Evolutionary conservation across 2,888 invertebrate species (phyloP), one percentile per base, ranked within the genome.

Genomic region (Acrobasis suavella): DNA sequence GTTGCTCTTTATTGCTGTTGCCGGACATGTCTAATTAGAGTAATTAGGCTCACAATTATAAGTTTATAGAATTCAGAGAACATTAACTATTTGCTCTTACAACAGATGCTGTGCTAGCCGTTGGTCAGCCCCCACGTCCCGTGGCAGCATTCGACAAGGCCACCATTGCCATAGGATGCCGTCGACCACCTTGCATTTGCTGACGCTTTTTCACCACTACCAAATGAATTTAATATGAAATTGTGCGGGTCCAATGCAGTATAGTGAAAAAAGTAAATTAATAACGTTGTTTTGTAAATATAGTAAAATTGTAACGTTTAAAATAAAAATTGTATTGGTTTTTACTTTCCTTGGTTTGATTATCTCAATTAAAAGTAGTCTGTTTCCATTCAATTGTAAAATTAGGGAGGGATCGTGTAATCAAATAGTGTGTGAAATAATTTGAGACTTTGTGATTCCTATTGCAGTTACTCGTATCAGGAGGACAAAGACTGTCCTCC

Each of bases 101-200:
- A 65, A 80, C 86, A 92, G 92, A 92, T 83, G 92, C 91, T 9
- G 76, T 91, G 22, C 74, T 92, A 64, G 91, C 91, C 12, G 80
- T 92, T 50, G 92, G 92, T 1, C 87, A 89, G 69, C 92, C 91
- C 1, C 91, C 91, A n/a, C 68, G 67, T 15, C 91, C 92, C n/a
- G 69, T 92, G 8, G 87, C 87, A 58, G 87, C 89, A 1, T 92
- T 92, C 63, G 91, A 91, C 69, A 85, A 89, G 69, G 91, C 91
- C 22, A 81, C 82, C 16, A 89, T 92, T 66, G 86, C 85, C 8
- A 69, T 91, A 8, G 87, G 87, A 7, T 74, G 70, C 61, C 83
- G 79, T 54, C 69, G 74, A 9, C 61, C 63, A n/a, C 12, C 67
- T 16, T 66, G 70, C 60, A 38, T 65, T 38, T 62, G 60, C 61